These are phyloP conservation scores for Cinclus cinclus DNA, from an alignment of 2,113 vertebrate genomes.

Conservation along the genomic window DNA sequence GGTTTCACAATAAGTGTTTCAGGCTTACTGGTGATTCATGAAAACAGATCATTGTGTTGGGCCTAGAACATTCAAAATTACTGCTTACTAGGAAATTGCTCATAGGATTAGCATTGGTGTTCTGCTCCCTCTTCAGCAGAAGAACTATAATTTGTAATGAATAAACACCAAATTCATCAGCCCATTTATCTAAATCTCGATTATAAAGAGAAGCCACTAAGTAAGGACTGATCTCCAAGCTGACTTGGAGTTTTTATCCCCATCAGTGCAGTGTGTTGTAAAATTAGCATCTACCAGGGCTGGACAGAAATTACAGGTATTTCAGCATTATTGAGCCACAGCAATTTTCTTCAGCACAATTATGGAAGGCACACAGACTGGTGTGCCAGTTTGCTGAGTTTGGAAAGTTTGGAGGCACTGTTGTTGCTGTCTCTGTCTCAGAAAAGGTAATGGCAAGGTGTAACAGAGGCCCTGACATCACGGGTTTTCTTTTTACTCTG, in stretches of 20 bases:
- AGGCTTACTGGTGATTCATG: slow-evolving; percentile 71
- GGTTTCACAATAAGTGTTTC: slow-evolving; percentile 68
- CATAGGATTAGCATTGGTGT: slow-evolving; percentile 54
- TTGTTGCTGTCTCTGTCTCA: not conserved
- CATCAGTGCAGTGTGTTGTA: not conserved
- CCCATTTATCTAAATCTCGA: not conserved
- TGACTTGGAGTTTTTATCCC: not conserved
- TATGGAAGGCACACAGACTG: not conserved
- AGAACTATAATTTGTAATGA: slow-evolving; percentile 58
- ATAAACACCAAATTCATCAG: slow-evolving; percentile 11
- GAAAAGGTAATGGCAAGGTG: not conserved
- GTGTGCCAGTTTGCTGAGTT: not conserved
- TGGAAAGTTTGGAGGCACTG: not conserved
- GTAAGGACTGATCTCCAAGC: not conserved
- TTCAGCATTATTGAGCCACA: not conserved
- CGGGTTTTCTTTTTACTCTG: not conserved
- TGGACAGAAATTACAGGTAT: not conserved
- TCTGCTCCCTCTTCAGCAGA: slow-evolving; percentile 39
- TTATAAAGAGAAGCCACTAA: not conserved
- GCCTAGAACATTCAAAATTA: slow-evolving; percentile 72
- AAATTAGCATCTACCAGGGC: not conserved
- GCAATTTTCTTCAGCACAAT: not conserved
- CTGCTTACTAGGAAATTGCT: slow-evolving; percentile 58
- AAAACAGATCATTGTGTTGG: slow-evolving; percentile 73
- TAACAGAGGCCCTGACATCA: not conserved